Evolutionary conservation across 2,797 vertebrate genomes (phyloP), one percentile per base, ranked within the genome.

Genomic region (Catamblyrhynchus diadema): DNA sequence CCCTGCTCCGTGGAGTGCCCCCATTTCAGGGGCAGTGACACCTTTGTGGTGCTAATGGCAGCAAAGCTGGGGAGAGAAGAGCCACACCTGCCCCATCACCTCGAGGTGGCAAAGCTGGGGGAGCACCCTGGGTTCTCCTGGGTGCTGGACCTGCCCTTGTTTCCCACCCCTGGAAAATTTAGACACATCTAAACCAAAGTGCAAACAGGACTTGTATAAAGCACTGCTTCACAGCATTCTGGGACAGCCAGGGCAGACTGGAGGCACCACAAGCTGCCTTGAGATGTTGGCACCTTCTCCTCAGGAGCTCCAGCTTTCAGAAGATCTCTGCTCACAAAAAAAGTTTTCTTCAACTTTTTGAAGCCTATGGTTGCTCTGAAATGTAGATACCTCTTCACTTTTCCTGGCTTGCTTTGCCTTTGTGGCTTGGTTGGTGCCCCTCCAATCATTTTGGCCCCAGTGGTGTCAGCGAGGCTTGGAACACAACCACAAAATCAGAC

Each of bases 401-500:
- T 66, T n/a, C 56, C 7, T 85, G 90, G 39, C 44, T 94, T 50
- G 50, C 66, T 51, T 47, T 73, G 66, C 39, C 61, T 59, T 84
- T 88, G 48, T 91, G 85, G 51, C 47, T 90, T 47, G 47, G 59
- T 59, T 70, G 8, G 20, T 75, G 67, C n/a, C 45, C 59, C 66
- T 75, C 61, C 77, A 84, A 82, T 86, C 69, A 79, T 48, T 95
- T 75, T 27, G 59, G 77, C 72, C 72, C 8, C 44, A 42, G 85
- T 1, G 3, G 51, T 94, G 88, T 93, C 66, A 51, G 2, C 27
- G 64, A 79, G 41, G 60, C 56, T 95, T 79, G 92, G 86, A 91
- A 75, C 23, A 30, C 5, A 92, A 92, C 94, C 92, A 53, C 92
- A 93, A 90, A 95, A 95, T 84, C 62, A 35, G 88, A 50, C 50